Evolutionary conservation across 2,113 vertebrate genomes (phyloP), one percentile per base, ranked within the genome.

Genomic region (Chloroceryle aenea): DNA sequence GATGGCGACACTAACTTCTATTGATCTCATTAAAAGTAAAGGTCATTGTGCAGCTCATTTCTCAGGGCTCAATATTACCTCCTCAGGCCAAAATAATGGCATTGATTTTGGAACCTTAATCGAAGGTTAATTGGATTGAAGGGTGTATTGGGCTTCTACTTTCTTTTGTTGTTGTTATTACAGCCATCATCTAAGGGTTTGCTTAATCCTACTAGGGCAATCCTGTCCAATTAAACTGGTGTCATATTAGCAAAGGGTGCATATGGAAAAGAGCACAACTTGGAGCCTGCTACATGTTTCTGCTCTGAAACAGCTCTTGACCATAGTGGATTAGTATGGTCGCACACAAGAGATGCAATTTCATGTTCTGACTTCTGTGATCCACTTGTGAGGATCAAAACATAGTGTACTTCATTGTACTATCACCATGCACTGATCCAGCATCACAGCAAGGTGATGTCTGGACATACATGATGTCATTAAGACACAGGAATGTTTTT

Each of bases 111-210:
- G 94, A 96, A 97, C 94, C 88, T 98, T 98, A 98, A 98, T 98
- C 94, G 98, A 98, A 98, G 97, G 97, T 98, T 98, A 98, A 98
- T 98, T 98, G 98, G 97, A 98, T 98, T 98, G 97, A 92, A 93
- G 95, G 94, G 95, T 85, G 96, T 89, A 92, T 87, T 86, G 78
- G 81, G 84, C 34, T 95, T 96, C 93, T 93, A 73, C 81, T 83
- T 86, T 59, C 69, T 91, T 96, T 92, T n/a, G 1, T 23, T 89
- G 62, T 79, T 89, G 62, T 79, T 94, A 95, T 95, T 96, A 93
- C 71, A 78, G 78, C 25, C 58, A 85, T 92, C 38, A 26, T 97
- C 87, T 89, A 85, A 64, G 77, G 30, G 90, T 97, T 90, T 97
- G 93, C 93, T 97, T 96, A 96, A 98, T 91, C 76, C 91, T 89